Evolutionary conservation across 2,113 vertebrate species (phyloP).

Genomic region (Erythrocercus mccallii): DNA sequence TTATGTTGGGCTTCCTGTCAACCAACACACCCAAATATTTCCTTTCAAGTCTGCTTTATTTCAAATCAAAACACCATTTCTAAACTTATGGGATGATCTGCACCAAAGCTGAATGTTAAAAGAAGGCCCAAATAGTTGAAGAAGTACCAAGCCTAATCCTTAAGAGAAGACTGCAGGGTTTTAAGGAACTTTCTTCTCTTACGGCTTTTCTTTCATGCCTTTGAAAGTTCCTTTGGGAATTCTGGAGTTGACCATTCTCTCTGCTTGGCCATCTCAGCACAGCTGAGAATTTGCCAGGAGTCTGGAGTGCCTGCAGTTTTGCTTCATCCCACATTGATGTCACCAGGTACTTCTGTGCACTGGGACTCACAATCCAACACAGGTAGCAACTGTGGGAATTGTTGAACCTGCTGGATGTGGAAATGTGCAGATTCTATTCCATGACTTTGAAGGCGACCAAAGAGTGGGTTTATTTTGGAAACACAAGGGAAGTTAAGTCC

Average conservation of each 20-base stretch:
- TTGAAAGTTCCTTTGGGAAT: not conserved
- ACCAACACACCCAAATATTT: not conserved
- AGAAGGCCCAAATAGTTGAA: not conserved
- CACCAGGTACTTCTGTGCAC: not conserved
- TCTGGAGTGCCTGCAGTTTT: not conserved
- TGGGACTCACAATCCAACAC: rapidly evolving
- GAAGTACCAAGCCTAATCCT: not conserved
- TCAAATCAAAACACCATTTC: not conserved
- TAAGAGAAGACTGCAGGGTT: not conserved
- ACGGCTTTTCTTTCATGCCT: not conserved
- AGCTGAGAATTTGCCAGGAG: not conserved
- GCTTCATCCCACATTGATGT: not conserved
- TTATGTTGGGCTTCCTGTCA: not conserved
- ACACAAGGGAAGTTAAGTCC: not conserved
- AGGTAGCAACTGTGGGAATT: not conserved
- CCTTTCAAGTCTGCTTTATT: not conserved
- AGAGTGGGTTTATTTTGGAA: not conserved
- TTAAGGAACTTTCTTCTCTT: not conserved
- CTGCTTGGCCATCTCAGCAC: not conserved
- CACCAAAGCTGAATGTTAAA: not conserved
- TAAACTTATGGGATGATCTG: not conserved
- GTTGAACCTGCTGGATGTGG: not conserved
- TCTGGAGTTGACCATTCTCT: not conserved
- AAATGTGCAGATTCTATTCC: not conserved
- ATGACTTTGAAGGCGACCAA: not conserved